These are phyloP conservation scores for Nasonia longicornis DNA, from an alignment of 1,140 invertebrate genomes.

Conservation along the genomic window DNA sequence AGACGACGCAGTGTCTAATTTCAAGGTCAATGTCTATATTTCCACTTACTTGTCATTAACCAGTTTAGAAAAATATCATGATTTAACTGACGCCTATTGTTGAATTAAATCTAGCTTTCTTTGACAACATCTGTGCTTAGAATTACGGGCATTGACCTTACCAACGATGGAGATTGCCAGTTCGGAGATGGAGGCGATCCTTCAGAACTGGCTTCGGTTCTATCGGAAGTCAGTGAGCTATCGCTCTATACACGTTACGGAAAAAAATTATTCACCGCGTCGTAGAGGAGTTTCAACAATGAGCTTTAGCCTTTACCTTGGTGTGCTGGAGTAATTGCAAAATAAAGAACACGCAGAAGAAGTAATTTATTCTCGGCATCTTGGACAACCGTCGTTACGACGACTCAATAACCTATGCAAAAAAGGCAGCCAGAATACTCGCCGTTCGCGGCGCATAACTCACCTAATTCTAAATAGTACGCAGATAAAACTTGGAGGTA, in stretches of 20 bases:
- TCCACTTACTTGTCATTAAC: not conserved
- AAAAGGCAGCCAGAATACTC: not conserved
- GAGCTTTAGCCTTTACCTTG: not conserved
- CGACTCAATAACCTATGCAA: not conserved
- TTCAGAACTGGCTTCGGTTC: not conserved
- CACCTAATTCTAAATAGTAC: not conserved
- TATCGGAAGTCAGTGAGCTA: no score
- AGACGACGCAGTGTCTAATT: not conserved
- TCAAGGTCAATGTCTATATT: not conserved
- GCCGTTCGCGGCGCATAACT: no score
- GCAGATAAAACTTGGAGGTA: not conserved
- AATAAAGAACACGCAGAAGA: not conserved
- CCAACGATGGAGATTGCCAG: not conserved
- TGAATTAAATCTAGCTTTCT: no score
- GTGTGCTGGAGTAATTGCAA: not conserved
- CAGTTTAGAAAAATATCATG: no score
- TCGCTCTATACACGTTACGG: not conserved
- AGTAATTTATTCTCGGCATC: constrained; percentile 16
- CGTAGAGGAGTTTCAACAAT: not conserved
- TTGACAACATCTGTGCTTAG: no score
- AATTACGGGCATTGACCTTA: not conserved
- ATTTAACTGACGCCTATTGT: no score
- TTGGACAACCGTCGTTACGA: not conserved
- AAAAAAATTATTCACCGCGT: not conserved
- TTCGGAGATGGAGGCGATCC: not conserved